Percentiles rank a stretch among this genome's conserved stretches.
These are phyloP conservation scores for Cerastis rubricosa DNA, from an alignment of 2,888 invertebrate species.

Conservation along the genomic window DNA sequence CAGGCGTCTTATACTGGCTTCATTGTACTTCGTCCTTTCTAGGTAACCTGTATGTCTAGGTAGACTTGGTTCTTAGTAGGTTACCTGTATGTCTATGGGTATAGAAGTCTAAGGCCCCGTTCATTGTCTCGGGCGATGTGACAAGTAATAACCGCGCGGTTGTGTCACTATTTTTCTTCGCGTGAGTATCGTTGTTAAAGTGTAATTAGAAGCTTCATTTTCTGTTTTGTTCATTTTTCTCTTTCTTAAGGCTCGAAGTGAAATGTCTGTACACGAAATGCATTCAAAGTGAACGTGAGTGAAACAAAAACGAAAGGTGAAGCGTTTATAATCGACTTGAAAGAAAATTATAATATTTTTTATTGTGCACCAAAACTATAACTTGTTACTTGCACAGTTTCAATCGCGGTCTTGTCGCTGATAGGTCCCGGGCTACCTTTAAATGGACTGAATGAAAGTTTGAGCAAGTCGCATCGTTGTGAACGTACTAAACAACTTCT, in stretches of 20 bases:
- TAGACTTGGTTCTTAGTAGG: conserved; percentile 7
- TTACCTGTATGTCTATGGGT: neutral
- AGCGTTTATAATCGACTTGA: neutral
- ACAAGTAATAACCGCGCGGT: neutral
- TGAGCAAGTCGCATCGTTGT: neutral
- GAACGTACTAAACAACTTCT: neutral
- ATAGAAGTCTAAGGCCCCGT: neutral
- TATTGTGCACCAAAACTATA: neutral
- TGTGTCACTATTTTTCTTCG: neutral
- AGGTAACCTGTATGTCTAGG: conserved; percentile 9
- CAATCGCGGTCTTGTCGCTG: neutral
- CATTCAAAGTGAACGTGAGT: neutral
- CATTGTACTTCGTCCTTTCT: conserved; percentile 46
- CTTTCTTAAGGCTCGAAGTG: neutral
- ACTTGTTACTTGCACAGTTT: neutral
- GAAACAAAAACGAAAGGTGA: neutral
- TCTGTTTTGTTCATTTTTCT: neutral
- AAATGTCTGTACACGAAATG: neutral
- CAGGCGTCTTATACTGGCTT: conserved; percentile 38
- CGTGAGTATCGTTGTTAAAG: neutral
- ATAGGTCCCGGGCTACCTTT: neutral
- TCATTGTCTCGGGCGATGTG: neutral
- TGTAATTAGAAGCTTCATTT: neutral
- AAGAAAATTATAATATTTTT: neutral
- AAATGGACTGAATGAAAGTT: neutral